Conservation (phyloP, 2,113 vertebrate genomes). For the Melierax canorus region DNA sequence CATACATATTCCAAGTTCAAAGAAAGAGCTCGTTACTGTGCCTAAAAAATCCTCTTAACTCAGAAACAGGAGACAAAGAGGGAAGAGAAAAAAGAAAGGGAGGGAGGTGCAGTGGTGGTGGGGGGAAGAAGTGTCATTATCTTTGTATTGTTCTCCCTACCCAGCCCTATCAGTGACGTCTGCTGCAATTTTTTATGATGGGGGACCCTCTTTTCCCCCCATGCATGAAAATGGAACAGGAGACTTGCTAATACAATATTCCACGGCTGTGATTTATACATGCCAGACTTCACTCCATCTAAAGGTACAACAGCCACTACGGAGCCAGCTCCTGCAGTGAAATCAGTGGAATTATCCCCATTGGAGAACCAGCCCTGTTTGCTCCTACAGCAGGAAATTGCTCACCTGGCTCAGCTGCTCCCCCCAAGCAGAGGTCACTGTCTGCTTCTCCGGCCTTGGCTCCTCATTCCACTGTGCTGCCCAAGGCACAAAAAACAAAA, state of each 20-base stretch:
- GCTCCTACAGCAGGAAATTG: not conserved
- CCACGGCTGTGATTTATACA: not conserved
- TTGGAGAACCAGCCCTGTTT: not conserved
- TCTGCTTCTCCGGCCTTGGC: not conserved
- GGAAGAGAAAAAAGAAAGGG: not conserved
- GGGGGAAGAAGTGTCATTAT: not conserved
- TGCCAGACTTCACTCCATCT: not conserved
- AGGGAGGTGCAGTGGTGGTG: not conserved
- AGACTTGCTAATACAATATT: not conserved
- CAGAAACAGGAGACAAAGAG: conserved; percentile 65
- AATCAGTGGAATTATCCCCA: not conserved
- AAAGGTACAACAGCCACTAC: not conserved
- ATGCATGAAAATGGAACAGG: not conserved
- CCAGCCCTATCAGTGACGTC: not conserved
- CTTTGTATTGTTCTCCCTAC: conserved; percentile 9
- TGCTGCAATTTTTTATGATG: not conserved
- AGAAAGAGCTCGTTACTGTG: conserved; percentile 73
- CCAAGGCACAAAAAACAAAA: not conserved
- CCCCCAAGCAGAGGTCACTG: not conserved
- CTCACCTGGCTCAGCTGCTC: not conserved
- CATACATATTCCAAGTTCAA: conserved; percentile 82
- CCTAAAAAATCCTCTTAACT: conserved; percentile 80
- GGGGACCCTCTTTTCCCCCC: not conserved
- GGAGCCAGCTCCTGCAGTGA: not conserved
- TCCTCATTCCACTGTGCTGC: not conserved